Evolutionary conservation across 2,797 vertebrate species (phyloP), one percentile per base, ranked within the genome.

Genomic region (Hippoglossus hippoglossus): DNA sequence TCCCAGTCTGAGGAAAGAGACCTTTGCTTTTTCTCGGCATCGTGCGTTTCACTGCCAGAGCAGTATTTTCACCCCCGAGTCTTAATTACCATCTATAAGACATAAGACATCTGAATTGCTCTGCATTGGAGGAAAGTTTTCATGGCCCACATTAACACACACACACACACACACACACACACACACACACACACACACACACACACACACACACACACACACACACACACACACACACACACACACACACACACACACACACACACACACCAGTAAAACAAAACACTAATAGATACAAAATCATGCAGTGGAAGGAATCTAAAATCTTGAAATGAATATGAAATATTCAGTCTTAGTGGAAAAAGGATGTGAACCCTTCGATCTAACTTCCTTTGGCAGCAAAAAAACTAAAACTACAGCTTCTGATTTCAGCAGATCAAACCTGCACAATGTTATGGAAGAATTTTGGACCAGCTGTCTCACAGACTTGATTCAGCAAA

Each of bases 41-140:
- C 57, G 22, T 71, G 50, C 41, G 26, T 71, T 73, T 72, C 12
- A 21, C 34, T 50, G 57, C 26, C 63, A 69, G 53, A 26, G 66
- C 10, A 24, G 5, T 11, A 12, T 74, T 75, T 69, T 69, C 4
- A 55, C 24, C 66, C 77, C 28, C 46, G 63, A 74, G 18, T 67
- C 46, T 56, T 56, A 62, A 79, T 75, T 68, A 34, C 49, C 11
- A 63, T 60, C 58, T 34, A 52, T 31, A 70, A 84, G 15, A 58
- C 41, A 73, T 57, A 69, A 57, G 63, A 2, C 16, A 54, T 49
- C 19, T 52, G 50, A 64, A 46, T 21, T 56, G 28, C 21, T 68
- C 34, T 61, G 34, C 31, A 51, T 21, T 8, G n/a, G 25, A 16
- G 9, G 24, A 25, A 3, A 22, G 31, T 50, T 68, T 55, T 64